These are phyloP conservation scores for Takifugu bimaculatus DNA, from an alignment of 2,113 vertebrate genomes.

Conservation along the genomic window DNA sequence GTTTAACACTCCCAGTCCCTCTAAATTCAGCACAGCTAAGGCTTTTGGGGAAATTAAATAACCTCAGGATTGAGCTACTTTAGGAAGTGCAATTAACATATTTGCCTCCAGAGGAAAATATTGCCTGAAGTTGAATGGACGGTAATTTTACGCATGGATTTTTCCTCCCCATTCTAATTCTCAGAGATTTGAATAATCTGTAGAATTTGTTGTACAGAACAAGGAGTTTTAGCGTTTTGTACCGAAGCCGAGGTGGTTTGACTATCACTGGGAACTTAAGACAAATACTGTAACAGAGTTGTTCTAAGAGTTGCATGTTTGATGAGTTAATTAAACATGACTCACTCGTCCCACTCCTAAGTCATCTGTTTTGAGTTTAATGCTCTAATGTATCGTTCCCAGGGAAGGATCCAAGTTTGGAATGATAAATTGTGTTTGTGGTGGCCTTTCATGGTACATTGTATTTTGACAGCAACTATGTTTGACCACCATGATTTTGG, in stretches of 20 bases:
- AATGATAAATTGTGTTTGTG: constrained; percentile 13
- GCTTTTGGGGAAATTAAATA: constrained; percentile 77
- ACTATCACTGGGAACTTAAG: constrained; percentile 23
- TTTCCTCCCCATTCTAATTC: constrained; percentile 59
- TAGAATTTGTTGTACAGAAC: constrained; percentile 68
- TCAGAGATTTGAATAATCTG: constrained; percentile 65
- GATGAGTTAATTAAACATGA: constrained; percentile 49
- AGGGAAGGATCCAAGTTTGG: constrained; percentile 20
- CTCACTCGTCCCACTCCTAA: constrained; percentile 31
- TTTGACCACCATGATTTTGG: constrained; percentile 33
- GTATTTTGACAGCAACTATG: constrained; percentile 23
- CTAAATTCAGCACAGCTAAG: constrained; percentile 54
- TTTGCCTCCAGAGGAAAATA: constrained; percentile 70
- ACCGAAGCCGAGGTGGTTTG: constrained; percentile 38
- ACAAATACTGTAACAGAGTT: constrained; percentile 39
- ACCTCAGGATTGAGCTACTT: constrained; percentile 73
- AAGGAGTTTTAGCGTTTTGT: constrained; percentile 52
- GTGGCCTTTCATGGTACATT: constrained; percentile 13
- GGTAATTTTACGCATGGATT: constrained; percentile 72
- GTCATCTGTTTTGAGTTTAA: constrained; percentile 16
- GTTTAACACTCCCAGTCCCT: constrained; percentile 40
- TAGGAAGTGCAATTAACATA: constrained; percentile 76
- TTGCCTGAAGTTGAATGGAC: constrained; percentile 69
- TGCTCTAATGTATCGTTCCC: constrained; percentile 25
- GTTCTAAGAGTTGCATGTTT: constrained; percentile 19